Percentiles rank a stretch among this genome's conserved stretches.
Conservation (phyloP, 1,140 invertebrate genomes). For the Gryllus bimaculatus region DNA sequence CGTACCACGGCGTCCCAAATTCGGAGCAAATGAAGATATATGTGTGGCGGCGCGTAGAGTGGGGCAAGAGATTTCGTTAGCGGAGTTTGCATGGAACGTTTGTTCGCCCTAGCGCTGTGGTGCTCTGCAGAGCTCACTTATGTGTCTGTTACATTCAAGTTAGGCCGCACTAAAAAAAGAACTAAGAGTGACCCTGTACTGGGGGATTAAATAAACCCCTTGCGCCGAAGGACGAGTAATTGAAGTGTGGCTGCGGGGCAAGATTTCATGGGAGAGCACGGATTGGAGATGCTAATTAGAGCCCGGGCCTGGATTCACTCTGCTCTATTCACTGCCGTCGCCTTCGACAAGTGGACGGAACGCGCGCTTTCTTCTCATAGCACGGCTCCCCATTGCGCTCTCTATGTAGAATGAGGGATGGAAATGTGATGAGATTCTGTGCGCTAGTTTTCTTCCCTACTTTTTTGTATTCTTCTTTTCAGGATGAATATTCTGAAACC, state of each 20-base stretch:
- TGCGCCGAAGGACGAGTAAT: neutral
- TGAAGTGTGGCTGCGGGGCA: neutral
- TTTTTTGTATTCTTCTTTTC: too few relatives aligned
- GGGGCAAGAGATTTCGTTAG: neutral
- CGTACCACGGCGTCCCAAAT: neutral
- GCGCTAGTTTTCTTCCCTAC: too few relatives aligned
- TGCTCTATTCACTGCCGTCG: too few relatives aligned
- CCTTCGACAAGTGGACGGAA: too few relatives aligned
- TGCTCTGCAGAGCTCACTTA: neutral
- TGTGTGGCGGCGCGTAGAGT: neutral
- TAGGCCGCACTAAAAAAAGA: neutral
- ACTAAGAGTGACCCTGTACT: neutral
- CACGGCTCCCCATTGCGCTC: too few relatives aligned
- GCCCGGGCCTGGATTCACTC: too few relatives aligned
- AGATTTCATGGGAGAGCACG: neutral
- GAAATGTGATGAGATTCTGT: too few relatives aligned
- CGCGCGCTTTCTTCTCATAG: too few relatives aligned
- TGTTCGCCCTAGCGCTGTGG: neutral
- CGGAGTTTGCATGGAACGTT: neutral
- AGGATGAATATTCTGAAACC: too few relatives aligned
- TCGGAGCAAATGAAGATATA: constrained; percentile 4
- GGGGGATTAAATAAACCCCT: neutral
- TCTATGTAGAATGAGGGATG: too few relatives aligned
- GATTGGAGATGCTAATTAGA: neutral
- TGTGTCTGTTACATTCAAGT: neutral